A percentile compares a stretch with the other conserved stretches of the same genome.
Conservation (phyloP, 23 tunicate species). For the Ciona savignyi region DNA sequence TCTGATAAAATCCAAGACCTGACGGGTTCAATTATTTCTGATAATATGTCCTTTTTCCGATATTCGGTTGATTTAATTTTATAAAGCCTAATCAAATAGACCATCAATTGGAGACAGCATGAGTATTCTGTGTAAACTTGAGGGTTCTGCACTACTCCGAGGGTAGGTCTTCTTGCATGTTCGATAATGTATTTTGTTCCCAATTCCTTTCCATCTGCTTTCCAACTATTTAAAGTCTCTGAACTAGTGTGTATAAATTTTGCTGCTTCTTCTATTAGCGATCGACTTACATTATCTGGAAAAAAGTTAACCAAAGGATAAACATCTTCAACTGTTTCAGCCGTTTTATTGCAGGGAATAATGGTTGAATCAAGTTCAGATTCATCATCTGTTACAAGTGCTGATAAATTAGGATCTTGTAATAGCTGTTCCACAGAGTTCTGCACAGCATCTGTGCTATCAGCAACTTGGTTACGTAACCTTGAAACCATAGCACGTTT, state of each 20-base stretch:
- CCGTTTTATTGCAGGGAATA: conserved; percentile 11
- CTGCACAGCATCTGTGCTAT: conserved; percentile 18
- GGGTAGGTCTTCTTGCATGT: conserved; percentile 14
- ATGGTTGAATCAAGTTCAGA: neutral
- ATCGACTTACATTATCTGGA: conserved; percentile 10
- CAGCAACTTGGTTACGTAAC: conserved; percentile 13
- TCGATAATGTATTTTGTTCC: conserved; percentile 3
- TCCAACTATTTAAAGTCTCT: conserved; percentile 6
- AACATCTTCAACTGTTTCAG: conserved; percentile 23
- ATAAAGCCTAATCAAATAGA: neutral
- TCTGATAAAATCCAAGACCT: conserved; percentile 1
- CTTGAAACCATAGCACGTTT: conserved; percentile 4
- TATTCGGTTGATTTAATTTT: neutral
- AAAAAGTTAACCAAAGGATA: conserved; percentile 24
- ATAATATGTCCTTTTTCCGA: neutral
- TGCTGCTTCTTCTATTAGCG: conserved; percentile 6
- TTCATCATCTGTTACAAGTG: conserved; percentile 19
- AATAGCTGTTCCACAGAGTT: conserved; percentile 5
- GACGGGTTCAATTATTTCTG: neutral
- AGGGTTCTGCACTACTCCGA: neutral
- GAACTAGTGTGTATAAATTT: conserved; percentile 18
- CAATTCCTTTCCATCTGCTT: neutral
- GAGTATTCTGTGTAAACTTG: conserved; percentile 16
- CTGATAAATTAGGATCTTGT: neutral
- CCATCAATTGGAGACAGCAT: conserved; percentile 22